Conservation (phyloP, 2,797 vertebrate species). For the Luscinia luscinia region DNA sequence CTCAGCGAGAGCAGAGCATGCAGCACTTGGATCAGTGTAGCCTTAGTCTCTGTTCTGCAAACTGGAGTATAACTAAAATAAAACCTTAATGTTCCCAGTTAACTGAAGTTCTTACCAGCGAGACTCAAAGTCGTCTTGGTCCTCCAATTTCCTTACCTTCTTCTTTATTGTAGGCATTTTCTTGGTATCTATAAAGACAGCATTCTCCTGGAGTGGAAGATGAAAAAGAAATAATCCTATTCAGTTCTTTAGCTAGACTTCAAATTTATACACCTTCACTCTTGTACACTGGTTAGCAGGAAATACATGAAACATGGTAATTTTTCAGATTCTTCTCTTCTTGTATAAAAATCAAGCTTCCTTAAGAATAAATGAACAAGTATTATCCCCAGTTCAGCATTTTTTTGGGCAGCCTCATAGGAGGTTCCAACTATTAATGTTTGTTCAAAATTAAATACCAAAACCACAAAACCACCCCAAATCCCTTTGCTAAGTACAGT, state of each 20-base stretch:
- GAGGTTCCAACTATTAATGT: background rate
- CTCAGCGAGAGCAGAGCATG: background rate
- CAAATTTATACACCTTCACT: background rate
- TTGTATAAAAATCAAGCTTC: background rate
- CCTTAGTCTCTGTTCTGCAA: background rate
- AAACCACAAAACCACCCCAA: background rate
- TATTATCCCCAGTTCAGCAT: background rate
- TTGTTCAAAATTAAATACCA: background rate
- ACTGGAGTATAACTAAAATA: background rate
- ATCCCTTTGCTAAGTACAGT: background rate
- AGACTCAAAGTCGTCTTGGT: slow-evolving; percentile 94
- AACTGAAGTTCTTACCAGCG: slow-evolving; percentile 84
- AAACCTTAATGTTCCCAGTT: background rate
- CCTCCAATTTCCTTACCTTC: slow-evolving; percentile 96
- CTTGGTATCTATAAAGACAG: slow-evolving; percentile 96
- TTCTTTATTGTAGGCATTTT: slow-evolving; percentile 95
- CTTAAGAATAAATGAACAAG: background rate
- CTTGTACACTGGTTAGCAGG: background rate
- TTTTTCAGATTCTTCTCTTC: background rate
- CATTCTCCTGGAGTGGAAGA: slow-evolving; percentile 85
- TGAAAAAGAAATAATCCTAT: background rate
- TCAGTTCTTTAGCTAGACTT: background rate
- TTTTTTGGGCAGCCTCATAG: background rate
- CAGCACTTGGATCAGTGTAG: background rate
- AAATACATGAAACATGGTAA: background rate